These are phyloP conservation scores for Loriculus beryllinus DNA, from an alignment of 2,797 vertebrate genomes.

Conservation along the genomic window DNA sequence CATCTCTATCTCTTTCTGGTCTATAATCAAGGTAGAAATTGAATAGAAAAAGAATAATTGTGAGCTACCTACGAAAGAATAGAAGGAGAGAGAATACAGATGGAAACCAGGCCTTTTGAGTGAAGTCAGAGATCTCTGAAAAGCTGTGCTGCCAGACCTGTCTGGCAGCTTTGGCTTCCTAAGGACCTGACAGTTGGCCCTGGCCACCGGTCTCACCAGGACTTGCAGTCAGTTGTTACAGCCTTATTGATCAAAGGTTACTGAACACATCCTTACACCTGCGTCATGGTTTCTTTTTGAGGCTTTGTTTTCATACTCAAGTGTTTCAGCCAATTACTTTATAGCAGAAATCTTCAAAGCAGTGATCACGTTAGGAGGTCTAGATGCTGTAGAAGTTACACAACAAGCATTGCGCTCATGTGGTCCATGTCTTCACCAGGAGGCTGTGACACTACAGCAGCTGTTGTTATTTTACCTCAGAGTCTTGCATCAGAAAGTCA, in stretches of 20 bases:
- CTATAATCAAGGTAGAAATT: conserved; percentile 25
- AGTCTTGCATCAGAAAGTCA: not conserved
- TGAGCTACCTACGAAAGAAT: not conserved
- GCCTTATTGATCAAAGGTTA: not conserved
- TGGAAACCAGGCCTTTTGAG: not conserved
- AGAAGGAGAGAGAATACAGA: not conserved
- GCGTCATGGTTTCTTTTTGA: not conserved
- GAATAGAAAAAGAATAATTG: conserved; percentile 14
- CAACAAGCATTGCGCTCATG: rapidly evolving
- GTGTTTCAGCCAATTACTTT: not conserved
- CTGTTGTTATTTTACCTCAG: not conserved
- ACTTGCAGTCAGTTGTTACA: not conserved
- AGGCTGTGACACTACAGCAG: not conserved
- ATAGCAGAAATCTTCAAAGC: conserved; percentile 3
- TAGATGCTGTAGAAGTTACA: not conserved
- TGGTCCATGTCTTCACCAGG: not conserved
- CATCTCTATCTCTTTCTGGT: conserved; percentile 15
- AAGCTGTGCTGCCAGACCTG: conserved; percentile 3
- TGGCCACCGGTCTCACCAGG: not conserved
- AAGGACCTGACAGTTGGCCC: not conserved
- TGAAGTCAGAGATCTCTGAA: not conserved
- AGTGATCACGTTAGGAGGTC: not conserved
- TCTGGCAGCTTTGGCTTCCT: not conserved
- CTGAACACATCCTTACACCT: not conserved
- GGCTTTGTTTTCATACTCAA: not conserved